phyloP scores from a whole-genome alignment of 2,888 invertebrate species.

The Chrysopilus asiliformis region DNA sequence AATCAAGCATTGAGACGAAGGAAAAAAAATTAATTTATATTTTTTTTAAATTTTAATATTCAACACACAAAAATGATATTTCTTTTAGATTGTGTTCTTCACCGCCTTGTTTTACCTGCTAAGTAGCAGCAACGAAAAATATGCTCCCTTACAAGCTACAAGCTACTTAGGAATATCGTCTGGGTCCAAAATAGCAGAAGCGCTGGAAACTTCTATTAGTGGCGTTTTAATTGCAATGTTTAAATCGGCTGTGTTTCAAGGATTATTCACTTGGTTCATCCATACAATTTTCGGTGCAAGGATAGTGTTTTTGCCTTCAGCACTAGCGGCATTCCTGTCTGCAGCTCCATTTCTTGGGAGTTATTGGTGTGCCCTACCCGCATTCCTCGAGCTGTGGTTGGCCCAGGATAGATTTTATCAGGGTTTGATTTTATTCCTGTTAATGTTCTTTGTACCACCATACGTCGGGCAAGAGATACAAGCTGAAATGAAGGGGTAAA shows the following conservation, averaged over 20 bases:
- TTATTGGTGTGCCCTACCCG: conserved; percentile 90
- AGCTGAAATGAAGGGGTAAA: conserved; percentile 88
- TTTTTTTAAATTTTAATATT: conserved; percentile 3
- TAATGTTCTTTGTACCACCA: conserved; percentile 74
- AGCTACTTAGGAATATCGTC: conserved; percentile 68
- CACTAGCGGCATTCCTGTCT: conserved; percentile 76
- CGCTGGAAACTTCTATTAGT: conserved; percentile 76
- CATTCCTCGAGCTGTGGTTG: conserved; percentile 88
- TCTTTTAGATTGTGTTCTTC: conserved; percentile 85
- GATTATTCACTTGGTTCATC: conserved; percentile 95
- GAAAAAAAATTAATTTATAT: too few species aligned
- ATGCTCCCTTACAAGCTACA: conserved; percentile 86
- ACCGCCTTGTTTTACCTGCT: conserved; percentile 93
- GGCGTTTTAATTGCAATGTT: conserved; percentile 93
- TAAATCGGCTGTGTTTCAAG: conserved; percentile 95
- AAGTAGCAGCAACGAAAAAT: conserved; percentile 69
- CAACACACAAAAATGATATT: too few species aligned
- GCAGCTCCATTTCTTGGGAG: conserved; percentile 94
- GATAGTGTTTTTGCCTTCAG: conserved; percentile 87
- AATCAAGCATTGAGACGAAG: too few species aligned
- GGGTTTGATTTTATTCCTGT: conserved; percentile 66
- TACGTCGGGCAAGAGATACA: conserved; percentile 94
- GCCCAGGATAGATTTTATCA: conserved; percentile 72
- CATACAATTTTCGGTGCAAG: conserved; percentile 90
- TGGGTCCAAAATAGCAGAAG: conserved; percentile 63